Base-by-base conservation (phyloP, 2,888 invertebrate genomes). In the Apamea epomidion region DNA sequence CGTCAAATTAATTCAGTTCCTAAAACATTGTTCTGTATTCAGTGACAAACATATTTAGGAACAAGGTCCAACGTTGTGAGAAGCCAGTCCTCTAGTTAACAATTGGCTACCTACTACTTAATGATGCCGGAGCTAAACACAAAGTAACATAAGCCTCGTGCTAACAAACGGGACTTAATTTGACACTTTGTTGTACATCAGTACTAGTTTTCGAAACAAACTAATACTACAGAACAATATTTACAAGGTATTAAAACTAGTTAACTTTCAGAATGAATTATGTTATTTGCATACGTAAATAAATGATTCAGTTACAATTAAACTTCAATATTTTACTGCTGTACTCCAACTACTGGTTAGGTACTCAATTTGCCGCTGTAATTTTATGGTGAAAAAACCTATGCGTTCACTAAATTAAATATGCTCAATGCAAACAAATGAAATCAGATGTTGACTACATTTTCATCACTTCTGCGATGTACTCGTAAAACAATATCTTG, bases 91-190 rank as follows among this genome's bases (percentile, higher is more conserved):
- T 68, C 12, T 81, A 81, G 78, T 78, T 74, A 65, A 10, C 48
- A 72, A 64, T 48, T 68, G 62, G 73, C 65, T 69, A 76, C 77
- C 77, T 81, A 76, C 65, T 82, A 85, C 29, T 77, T 87, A 83
- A 58, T 65, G 73, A 25, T 32, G 68, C 3, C 42, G 74, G 68
- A 67, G 80, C 72, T 88, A 86, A 90, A 89, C 85, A 89, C 89
- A 88, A 82, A 83, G 89, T 89, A 88, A 91, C 84, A 77, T 76
- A 86, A 88, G 77, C 81, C 72, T 42, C 64, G 65, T 68, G 71
- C 78, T 54, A 77, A 82, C 72, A 71, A 75, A 51, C n/a, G 67
- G 70, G 51, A 37, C 68, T 58, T 29, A 2, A 67, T 62, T 75
- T 74, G 62, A 62, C 37, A 79, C 62, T 79, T 82, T 77, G 76